Evolutionary conservation across 2,797 vertebrate genomes (phyloP).

Genomic region (Gymnoscopelus braueri): DNA sequence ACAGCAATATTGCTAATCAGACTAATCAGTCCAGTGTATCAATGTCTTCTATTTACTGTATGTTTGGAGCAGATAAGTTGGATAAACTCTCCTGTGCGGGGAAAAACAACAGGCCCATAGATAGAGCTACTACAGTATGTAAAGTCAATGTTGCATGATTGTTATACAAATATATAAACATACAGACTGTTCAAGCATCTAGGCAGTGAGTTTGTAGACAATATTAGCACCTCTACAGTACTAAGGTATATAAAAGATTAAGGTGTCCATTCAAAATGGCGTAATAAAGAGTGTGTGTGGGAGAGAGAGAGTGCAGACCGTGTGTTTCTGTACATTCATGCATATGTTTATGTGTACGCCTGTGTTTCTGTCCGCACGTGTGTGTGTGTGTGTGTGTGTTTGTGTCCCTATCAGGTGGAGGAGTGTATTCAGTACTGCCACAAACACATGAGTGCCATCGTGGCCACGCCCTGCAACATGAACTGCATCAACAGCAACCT

Average conservation of each 20-base stretch:
- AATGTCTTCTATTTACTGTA: neutral
- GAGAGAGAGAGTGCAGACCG: neutral
- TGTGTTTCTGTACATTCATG: neutral
- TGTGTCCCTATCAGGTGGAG: constrained; percentile 85
- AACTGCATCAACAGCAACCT: constrained; percentile 97
- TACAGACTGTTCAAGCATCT: neutral
- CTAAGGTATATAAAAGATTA: too few relatives aligned
- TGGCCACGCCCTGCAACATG: constrained; percentile 97
- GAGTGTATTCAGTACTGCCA: constrained; percentile 95
- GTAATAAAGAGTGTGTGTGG: too few relatives aligned
- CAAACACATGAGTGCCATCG: constrained; percentile 94
- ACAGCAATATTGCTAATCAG: too few relatives aligned
- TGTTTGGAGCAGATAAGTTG: neutral
- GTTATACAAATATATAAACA: constrained; percentile 3
- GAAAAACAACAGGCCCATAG: constrained; percentile 51
- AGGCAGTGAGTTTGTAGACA: neutral
- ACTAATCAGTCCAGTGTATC: neutral
- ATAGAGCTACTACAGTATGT: constrained; percentile 27
- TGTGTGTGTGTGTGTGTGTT: constrained; percentile 23
- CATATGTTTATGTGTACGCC: neutral
- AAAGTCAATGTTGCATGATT: constrained; percentile 52
- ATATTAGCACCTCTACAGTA: neutral
- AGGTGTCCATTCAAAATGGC: too few relatives aligned
- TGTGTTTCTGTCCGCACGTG: neutral
- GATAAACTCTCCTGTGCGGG: neutral